A percentile compares a stretch with the other conserved stretches of the same genome.
Evolutionary conservation across 2,113 vertebrate species (phyloP).

Genomic region (Entelurus aequoreus): DNA sequence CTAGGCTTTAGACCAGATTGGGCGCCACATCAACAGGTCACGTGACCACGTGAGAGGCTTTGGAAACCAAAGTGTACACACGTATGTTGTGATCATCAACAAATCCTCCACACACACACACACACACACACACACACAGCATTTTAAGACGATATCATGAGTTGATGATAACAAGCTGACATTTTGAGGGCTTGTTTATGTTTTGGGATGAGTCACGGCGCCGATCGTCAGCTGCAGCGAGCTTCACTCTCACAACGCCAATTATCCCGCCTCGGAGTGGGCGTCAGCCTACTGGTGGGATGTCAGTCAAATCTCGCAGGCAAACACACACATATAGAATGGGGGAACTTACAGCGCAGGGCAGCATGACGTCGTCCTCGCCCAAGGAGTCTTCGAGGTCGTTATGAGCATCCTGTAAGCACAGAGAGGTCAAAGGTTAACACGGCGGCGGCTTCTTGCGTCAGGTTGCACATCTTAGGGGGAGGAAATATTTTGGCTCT

Average conservation of each 20-base stretch:
- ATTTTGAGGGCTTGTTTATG: neutral
- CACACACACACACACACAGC: no score
- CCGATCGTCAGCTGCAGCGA: conserved; percentile 17
- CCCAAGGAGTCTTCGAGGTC: conserved; percentile 53
- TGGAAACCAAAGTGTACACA: no score
- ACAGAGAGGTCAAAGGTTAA: conserved; percentile 13
- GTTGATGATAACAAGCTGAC: neutral
- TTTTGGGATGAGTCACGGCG: conserved; percentile 37
- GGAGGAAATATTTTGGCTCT: neutral
- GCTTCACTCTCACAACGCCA: conserved; percentile 36
- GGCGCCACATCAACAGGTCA: no score
- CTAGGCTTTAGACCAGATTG: neutral
- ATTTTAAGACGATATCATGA: neutral
- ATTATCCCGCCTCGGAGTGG: conserved; percentile 36
- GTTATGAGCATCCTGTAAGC: conserved; percentile 55
- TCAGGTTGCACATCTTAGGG: neutral
- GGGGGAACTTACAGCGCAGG: conserved; percentile 44
- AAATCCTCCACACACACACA: no score
- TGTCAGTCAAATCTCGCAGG: conserved; percentile 2
- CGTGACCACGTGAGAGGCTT: no score
- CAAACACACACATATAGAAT: neutral
- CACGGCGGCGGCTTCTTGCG: neutral
- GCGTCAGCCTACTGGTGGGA: conserved; percentile 7
- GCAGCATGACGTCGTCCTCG: conserved; percentile 50
- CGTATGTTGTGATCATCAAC: no score